Evolutionary conservation across 23 tunicate genomes (phyloP), one percentile per base, ranked within the genome.

Genomic region (Trididemnum miniatum): DNA sequence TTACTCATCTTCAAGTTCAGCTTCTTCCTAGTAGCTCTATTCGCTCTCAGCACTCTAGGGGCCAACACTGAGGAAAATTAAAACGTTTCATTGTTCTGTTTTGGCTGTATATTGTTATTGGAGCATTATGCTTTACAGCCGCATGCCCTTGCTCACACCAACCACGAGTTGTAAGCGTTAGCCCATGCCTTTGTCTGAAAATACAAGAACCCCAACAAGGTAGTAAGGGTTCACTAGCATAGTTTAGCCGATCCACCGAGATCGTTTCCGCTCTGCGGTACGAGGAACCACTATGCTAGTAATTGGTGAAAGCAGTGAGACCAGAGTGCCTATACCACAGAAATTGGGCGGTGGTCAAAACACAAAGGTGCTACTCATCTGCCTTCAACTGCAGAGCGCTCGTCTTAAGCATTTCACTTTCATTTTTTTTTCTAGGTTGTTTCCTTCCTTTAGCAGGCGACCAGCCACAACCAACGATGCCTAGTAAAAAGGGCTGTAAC

Each of bases 11-110:
- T n/a, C 12, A 69, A 5, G 39, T 69, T 69, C 75, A 34, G 37
- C 75, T 69, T 69, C 75, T 69, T 69, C 75, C 38, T 9, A 69
- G 22, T 31, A 31, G 37, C 37, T 29, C n/a, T n/a, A 69, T 69
- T 69, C 3, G 75, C 75, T 12, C 37, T 33, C 38, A 5, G 20
- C 22, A 9, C 75, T 34, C 75, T 31, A 34, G 39, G 75, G 38
- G 37, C 38, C 37, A 69, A n/a, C 9, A 34, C 22, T 5, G 75
- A 32, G 75, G 75, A 69, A 69, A 35, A 31, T 62, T 12, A 24
- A 62, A 20, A 62, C 15, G 4, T 62, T 20, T 62, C 26, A 12
- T 62, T 62, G 5, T n/a, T 49, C 26, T 62, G 9, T 44, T 22
- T 62, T 26, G n/a, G 28, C 67, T 62, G 23, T 26, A 62, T 62